phyloP scores from a whole-genome alignment of 92 coral and sea anemone species.

The Isaurus tuberculatus region DNA sequence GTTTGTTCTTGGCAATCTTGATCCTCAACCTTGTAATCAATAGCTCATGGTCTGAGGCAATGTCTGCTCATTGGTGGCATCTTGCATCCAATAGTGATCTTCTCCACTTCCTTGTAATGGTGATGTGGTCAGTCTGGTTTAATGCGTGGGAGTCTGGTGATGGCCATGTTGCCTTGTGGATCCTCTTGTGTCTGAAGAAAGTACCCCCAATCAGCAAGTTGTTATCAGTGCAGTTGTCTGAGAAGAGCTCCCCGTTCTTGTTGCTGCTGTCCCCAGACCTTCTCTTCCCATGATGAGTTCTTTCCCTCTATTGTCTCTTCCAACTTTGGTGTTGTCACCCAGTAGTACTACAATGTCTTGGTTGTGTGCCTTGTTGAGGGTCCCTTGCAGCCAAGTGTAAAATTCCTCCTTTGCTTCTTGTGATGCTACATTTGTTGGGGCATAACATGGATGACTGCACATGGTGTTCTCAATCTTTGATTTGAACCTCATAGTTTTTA shows the following conservation, averaged over 20 bases:
- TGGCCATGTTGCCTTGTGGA: neutral
- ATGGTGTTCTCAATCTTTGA: neutral
- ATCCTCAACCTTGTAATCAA: neutral
- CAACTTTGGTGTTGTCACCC: neutral
- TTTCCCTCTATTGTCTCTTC: too few species aligned
- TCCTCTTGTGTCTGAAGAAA: neutral
- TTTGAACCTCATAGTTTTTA: too few species aligned
- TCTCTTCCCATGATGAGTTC: neutral
- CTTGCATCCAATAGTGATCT: neutral
- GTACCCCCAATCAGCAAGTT: constrained; percentile 7
- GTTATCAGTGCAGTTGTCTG: neutral
- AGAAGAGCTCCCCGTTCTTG: neutral
- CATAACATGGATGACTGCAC: constrained; percentile 4
- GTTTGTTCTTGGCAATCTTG: neutral
- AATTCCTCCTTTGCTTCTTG: neutral
- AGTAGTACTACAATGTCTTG: neutral
- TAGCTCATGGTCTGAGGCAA: neutral
- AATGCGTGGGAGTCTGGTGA: neutral
- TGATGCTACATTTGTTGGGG: neutral
- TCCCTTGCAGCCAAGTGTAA: neutral
- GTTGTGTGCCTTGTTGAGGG: neutral
- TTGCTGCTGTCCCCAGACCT: neutral
- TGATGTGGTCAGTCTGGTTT: neutral
- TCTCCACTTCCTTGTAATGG: neutral
- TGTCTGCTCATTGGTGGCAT: neutral